Evolutionary conservation across 2,888 invertebrate species (phyloP).

Genomic region (Portevinia maculata): DNA sequence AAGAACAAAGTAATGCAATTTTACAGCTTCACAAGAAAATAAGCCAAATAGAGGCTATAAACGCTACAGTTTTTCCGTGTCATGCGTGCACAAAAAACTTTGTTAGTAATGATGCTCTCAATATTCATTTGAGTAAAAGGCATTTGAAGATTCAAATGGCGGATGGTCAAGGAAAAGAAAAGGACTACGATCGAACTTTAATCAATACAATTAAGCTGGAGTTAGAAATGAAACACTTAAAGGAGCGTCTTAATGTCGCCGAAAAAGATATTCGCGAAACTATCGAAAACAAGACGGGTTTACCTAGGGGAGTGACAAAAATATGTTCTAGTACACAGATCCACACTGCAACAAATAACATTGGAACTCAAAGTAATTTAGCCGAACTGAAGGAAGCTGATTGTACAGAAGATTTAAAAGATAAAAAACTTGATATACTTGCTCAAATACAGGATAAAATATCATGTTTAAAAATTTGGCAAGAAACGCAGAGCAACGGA

Average conservation of each 20-base stretch:
- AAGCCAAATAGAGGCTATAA: conserved; percentile 80
- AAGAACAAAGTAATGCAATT: conserved; percentile 80
- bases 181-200: conserved; percentile 81
- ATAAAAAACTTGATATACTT: conserved; percentile 9
- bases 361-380: conserved; percentile 42
- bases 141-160: conserved; percentile 75
- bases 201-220: conserved; percentile 87
- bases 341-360: conserved; percentile 17
- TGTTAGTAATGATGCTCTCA: conserved; percentile 81
- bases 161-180: conserved; percentile 75
- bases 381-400: conserved; percentile 39
- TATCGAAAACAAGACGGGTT: conserved; percentile 49
- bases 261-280: conserved; percentile 84
- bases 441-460: conserved; percentile 40
- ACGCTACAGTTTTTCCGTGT: conserved; percentile 81
- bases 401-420: neutral
- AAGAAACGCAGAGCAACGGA: conserved; percentile 14
- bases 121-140: conserved; percentile 80
- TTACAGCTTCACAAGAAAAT: conserved; percentile 80
- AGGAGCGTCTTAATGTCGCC: conserved; percentile 85
- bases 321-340: conserved; percentile 35
- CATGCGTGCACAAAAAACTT: conserved; percentile 82
- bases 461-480: conserved; percentile 27
- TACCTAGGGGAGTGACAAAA: conserved; percentile 30
- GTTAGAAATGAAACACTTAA: conserved; percentile 86